Evolutionary conservation across 2,888 invertebrate genomes (phyloP).

Genomic region (Thecocarcelia acutangulata): DNA sequence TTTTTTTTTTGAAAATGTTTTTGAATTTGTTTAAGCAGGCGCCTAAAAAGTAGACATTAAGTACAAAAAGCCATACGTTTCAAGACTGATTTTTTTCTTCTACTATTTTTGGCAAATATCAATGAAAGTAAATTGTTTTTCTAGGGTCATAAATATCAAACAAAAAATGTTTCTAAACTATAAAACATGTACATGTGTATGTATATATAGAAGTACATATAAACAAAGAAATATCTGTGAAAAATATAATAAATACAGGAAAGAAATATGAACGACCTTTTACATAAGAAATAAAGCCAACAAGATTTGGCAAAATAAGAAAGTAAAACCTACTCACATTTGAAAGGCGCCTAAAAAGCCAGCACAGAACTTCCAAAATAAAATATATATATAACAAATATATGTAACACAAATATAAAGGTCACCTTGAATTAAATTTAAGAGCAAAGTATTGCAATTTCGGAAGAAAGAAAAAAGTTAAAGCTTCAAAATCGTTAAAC

Average conservation of each 20-base stretch:
- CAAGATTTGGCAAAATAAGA: background rate
- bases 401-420: conserved; percentile 2
- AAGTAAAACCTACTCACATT: background rate
- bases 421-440: conserved; percentile 9
- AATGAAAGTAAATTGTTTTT: conserved; percentile 46
- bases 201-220: background rate
- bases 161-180: conserved; percentile 21
- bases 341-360: conserved; percentile 50
- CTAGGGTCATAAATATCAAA: conserved; percentile 52
- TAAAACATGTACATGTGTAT: background rate
- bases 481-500: too few relatives aligned
- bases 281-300: conserved; percentile 8
- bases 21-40: conserved; percentile 48
- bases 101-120: conserved; percentile 48
- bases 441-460: background rate
- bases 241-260: conserved; percentile 10
- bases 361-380: background rate
- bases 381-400: too few relatives aligned
- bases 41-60: conserved; percentile 61
- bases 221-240: background rate
- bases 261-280: conserved; percentile 51
- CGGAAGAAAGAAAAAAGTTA: too few relatives aligned
- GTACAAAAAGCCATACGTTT: conserved; percentile 15
- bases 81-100: conserved; percentile 9
- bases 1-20: conserved; percentile 7